Conservation (phyloP, 2,888 invertebrate genomes). For the Bellardia bayeri region DNA sequence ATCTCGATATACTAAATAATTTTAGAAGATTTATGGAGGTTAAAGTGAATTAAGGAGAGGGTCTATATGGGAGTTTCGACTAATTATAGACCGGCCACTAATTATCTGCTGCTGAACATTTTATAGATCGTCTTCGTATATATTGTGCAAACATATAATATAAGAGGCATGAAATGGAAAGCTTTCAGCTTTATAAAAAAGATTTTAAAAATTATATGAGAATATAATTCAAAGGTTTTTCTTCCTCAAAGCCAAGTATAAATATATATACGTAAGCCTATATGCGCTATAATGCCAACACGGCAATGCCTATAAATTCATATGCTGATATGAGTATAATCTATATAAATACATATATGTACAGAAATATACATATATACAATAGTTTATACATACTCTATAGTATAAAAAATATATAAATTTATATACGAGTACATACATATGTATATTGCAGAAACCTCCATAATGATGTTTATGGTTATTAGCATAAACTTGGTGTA, state of each 20-base stretch:
- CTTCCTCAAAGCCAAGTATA: neutral
- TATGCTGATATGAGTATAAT: too few species aligned
- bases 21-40: too few species aligned
- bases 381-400: too few species aligned
- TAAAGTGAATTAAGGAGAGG: too few species aligned
- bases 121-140: too few species aligned
- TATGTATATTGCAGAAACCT: conserved; percentile 1
- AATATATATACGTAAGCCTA: neutral
- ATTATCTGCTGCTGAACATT: too few species aligned
- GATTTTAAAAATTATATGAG: neutral
- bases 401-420: neutral
- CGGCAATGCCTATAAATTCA: neutral
- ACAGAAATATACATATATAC: too few species aligned
- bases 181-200: neutral
- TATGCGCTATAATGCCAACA: neutral
- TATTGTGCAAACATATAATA: too few species aligned
- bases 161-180: neutral
- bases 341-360: too few species aligned
- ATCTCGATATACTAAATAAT: too few species aligned
- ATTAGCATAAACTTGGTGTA: conserved; percentile 51
- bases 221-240: conserved; percentile 19
- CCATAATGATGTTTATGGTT: conserved; percentile 37
- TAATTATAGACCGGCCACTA: too few species aligned
- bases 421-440: neutral
- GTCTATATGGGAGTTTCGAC: too few species aligned